Conservation (phyloP, 2,113 vertebrate genomes). For the Toxotes jaculatrix region DNA sequence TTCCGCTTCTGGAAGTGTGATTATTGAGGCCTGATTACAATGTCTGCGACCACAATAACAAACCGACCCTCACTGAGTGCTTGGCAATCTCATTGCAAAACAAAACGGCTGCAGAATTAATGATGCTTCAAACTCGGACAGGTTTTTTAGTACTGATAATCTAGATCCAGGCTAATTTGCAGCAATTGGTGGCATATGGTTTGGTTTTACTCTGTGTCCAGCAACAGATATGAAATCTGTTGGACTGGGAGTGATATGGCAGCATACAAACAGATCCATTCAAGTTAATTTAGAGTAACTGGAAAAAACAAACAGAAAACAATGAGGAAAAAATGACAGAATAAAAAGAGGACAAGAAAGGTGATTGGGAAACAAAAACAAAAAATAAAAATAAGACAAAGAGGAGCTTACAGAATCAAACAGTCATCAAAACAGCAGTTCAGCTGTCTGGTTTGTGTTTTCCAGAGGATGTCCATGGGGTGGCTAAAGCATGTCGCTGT, state of each 20-base stretch:
- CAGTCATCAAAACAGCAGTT: constrained; percentile 51
- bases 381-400: constrained; percentile 3
- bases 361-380: not conserved
- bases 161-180: constrained; percentile 78
- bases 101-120: constrained; percentile 82
- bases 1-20: constrained; percentile 85
- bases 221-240: constrained; percentile 79
- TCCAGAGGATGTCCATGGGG: constrained; percentile 47
- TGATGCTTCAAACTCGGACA: constrained; percentile 81
- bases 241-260: constrained; percentile 41
- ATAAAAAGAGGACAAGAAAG: not conserved
- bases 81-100: constrained; percentile 80
- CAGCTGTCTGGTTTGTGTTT: constrained; percentile 56
- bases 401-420: constrained; percentile 39
- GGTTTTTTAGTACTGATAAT: constrained; percentile 81
- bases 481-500: constrained; percentile 65
- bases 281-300: constrained; percentile 47
- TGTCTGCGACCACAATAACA: constrained; percentile 83
- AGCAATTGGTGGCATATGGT: constrained; percentile 82
- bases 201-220: constrained; percentile 68
- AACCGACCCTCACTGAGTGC: constrained; percentile 73
- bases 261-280: constrained; percentile 35
- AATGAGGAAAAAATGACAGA: not conserved
- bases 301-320: constrained; percentile 34
- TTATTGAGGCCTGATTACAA: constrained; percentile 85